Evolutionary conservation across 2,113 vertebrate genomes (phyloP).

Genomic region (Tiliqua scincoides): DNA sequence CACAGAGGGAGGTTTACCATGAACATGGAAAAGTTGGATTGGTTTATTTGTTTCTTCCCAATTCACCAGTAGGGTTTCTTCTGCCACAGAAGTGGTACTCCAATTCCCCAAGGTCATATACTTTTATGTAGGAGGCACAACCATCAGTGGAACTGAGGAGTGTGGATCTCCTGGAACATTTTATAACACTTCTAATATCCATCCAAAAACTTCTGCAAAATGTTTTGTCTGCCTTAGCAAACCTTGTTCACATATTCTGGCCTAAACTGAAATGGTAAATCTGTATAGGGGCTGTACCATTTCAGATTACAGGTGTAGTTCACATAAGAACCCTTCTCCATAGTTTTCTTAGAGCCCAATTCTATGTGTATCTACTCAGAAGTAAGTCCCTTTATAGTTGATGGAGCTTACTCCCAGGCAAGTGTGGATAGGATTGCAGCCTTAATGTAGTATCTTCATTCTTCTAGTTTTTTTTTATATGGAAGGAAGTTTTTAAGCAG

Average conservation of each 20-base stretch:
- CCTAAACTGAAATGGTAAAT: not conserved
- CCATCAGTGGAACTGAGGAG: not conserved
- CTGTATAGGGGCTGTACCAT: not conserved
- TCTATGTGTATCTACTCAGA: too few relatives aligned
- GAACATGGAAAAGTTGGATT: not conserved
- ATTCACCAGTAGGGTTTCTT: not conserved
- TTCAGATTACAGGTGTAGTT: too few relatives aligned
- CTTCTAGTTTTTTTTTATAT: not conserved
- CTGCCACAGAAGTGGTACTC: not conserved
- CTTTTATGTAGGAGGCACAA: not conserved
- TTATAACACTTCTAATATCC: not conserved
- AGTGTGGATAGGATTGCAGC: too few relatives aligned
- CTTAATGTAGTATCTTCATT: too few relatives aligned
- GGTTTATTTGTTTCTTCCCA: conserved; percentile 6
- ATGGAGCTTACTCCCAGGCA: too few relatives aligned
- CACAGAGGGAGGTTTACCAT: not conserved
- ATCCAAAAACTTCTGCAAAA: not conserved
- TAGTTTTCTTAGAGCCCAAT: too few relatives aligned
- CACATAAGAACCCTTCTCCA: not conserved
- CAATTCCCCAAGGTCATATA: not conserved
- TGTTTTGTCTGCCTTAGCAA: not conserved
- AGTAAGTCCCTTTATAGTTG: too few relatives aligned
- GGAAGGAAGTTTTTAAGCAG: not conserved
- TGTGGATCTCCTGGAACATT: not conserved
- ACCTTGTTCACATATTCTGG: too few relatives aligned